Conservation (phyloP, 2,797 vertebrate genomes). For the Cossypha dichroa region DNA sequence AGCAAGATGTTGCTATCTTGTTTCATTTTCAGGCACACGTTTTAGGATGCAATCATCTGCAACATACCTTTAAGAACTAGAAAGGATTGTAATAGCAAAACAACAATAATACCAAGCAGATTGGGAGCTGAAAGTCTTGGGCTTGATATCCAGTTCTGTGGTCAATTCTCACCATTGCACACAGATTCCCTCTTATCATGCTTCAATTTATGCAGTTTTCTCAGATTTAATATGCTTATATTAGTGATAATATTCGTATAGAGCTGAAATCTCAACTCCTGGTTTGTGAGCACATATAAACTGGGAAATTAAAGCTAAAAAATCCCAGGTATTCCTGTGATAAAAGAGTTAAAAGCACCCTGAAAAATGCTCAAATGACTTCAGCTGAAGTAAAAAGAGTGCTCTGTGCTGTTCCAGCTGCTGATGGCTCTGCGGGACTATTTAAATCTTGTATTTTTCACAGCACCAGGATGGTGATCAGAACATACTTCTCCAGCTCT, state of each 20-base stretch:
- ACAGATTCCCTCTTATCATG: not conserved
- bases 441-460: conserved; percentile 28
- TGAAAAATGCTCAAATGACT: not conserved
- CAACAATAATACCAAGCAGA: not conserved
- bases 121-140: not conserved
- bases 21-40: conserved; percentile 9
- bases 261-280: not conserved
- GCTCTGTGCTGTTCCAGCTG: not conserved
- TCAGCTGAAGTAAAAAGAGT: conserved; percentile 10
- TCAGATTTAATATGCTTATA: not conserved
- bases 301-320: not conserved
- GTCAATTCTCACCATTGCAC: not conserved
- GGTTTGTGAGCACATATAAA: not conserved
- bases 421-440: conserved; percentile 4
- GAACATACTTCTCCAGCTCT: not conserved
- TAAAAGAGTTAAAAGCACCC: conserved; percentile 40
- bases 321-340: not conserved
- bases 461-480: conserved; percentile 13
- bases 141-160: not conserved
- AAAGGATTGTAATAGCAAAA: conserved; percentile 12
- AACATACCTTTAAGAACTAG: not conserved
- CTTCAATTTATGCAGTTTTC: not conserved
- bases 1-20: not conserved
- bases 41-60: conserved; percentile 42
- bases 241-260: not conserved